Evolutionary conservation across 2,113 vertebrate genomes (phyloP).

Genomic region (Aramus guarauna): DNA sequence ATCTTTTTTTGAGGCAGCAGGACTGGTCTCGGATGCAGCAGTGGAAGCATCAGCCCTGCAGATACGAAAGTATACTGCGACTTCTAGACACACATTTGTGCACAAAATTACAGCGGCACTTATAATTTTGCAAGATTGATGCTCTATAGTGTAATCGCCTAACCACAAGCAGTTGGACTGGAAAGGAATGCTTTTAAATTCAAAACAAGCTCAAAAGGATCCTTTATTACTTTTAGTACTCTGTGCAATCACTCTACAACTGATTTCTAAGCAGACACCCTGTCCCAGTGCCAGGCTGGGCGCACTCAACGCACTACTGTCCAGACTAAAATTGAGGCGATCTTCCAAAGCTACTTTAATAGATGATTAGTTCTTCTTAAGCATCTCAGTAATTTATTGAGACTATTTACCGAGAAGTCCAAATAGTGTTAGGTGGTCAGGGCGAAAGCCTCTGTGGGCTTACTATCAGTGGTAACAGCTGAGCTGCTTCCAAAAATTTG

Average conservation of each 20-base stretch:
- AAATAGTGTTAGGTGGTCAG: not conserved
- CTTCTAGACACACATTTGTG: not conserved
- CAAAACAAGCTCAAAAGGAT: not conserved
- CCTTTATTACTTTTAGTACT: not conserved
- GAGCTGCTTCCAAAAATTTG: not conserved
- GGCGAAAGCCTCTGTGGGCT: not conserved
- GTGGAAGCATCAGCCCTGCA: not conserved
- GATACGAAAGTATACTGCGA: not conserved
- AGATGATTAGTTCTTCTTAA: not conserved
- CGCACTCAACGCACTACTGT: not conserved
- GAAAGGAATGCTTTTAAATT: not conserved
- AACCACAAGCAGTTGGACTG: not conserved
- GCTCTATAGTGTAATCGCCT: not conserved
- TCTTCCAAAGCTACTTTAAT: not conserved
- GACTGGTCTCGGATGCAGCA: fast-evolving
- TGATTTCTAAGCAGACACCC: not conserved
- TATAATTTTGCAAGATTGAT: not conserved
- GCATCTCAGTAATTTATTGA: not conserved
- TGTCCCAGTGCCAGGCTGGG: not conserved
- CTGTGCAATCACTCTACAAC: not conserved
- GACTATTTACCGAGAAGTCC: not conserved
- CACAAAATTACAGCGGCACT: not conserved
- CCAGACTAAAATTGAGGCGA: not conserved
- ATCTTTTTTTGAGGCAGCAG: not conserved
- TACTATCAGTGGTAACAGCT: not conserved